Base-by-base conservation (phyloP, 37 sponge, comb jelly and placozoan species). In the Theonella swinhoei region DNA sequence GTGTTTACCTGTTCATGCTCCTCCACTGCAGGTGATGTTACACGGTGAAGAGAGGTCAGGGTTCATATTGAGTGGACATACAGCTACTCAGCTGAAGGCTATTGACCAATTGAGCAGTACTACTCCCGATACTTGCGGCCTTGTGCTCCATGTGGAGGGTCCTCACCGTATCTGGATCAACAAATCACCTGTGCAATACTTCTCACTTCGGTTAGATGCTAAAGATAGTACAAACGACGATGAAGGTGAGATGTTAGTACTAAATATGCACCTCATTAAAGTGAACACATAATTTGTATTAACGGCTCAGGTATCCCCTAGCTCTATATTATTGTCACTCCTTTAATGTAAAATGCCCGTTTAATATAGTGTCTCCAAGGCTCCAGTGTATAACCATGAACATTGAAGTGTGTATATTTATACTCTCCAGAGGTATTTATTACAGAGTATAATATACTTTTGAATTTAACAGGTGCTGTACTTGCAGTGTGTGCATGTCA, bases 161-260 rank as follows among this genome's bases (percentile, higher is more conserved):
- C 97, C 97, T 32, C 86, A 88, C 39, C 54, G 84, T n/a, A 26
- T 94, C 39, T 97, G 96, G 96, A 33, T 95, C 39, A 77, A 90
- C 61, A 90, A 85, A 29, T 43, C 68, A 11, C 64, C 67, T 8
- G 78, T 86, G 38, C 35, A 64, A 23, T 97, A 97, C 82, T 97
- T 64, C 75, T 72, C 91, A 24, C 85, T 95, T 9, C 77, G 63
- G 38, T 28, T 86, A 22, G 19, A 35, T 9, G 64, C 38, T 4
- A 22, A 62, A n/a, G 63, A 78, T 32, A 4, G 31, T 4, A 3
- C n/a, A 23, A 23, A 75, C 32, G 33, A 28, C 39, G 59, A 31
- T 65, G 76, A 64, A 73, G 77, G 70, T 65, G 30, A 29, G 2
- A 29, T 47, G 14, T 47, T 47, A 47, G n/a, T n/a, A n/a, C n/a